Evolutionary conservation across 2,113 vertebrate species (phyloP).

Genomic region (Corvus cornix): DNA sequence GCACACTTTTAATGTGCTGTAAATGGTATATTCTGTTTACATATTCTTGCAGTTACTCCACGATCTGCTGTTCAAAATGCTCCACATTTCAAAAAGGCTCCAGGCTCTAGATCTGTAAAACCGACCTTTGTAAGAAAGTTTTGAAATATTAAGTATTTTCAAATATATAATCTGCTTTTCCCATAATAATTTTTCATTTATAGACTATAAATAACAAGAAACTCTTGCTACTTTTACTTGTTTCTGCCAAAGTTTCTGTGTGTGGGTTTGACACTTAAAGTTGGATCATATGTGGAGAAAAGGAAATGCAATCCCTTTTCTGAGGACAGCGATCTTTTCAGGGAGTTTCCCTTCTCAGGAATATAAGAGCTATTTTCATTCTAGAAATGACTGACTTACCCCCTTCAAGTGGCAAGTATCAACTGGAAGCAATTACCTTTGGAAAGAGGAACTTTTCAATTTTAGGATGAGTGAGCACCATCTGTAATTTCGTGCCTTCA

Average conservation of each 20-base stretch:
- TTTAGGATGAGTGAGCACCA: slow-evolving; percentile 36
- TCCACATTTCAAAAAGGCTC: not conserved
- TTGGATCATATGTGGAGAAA: not conserved
- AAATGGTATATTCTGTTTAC: not conserved
- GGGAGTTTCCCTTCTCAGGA: not conserved
- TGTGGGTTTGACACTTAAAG: not conserved
- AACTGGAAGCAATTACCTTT: slow-evolving; percentile 63
- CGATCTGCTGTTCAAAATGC: not conserved
- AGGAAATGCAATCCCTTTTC: not conserved
- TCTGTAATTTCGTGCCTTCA: slow-evolving; percentile 51
- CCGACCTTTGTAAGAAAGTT: not conserved
- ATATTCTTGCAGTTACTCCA: not conserved
- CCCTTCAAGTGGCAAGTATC: not conserved
- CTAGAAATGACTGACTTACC: slow-evolving; percentile 13
- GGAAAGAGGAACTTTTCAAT: slow-evolving; percentile 64
- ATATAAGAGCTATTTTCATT: not conserved
- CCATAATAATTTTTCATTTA: not conserved
- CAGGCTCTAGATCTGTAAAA: not conserved
- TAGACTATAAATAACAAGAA: not conserved
- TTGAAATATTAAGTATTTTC: not conserved
- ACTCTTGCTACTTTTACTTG: not conserved
- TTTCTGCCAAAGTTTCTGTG: not conserved
- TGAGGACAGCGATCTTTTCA: not conserved
- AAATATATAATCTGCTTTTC: not conserved
- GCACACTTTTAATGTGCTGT: not conserved